phyloP scores from a whole-genome alignment of 2,113 vertebrate species.

The Hiodon alosoides region DNA sequence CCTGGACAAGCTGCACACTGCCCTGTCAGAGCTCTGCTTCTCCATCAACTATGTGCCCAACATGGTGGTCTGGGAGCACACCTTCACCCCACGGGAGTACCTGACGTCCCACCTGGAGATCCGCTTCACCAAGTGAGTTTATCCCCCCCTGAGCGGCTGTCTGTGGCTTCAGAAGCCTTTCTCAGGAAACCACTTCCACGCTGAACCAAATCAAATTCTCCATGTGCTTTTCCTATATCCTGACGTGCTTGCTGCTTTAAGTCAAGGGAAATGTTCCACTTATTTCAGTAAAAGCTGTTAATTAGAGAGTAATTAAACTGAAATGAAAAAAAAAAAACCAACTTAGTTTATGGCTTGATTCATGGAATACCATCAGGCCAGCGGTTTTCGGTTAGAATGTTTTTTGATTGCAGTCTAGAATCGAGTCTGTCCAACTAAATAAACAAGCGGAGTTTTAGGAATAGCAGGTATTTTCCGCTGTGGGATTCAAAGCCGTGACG shows the following conservation, averaged over 20 bases:
- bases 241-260: too few relatives aligned
- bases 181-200: too few relatives aligned
- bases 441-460: background rate
- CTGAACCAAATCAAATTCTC: too few relatives aligned
- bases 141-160: background rate
- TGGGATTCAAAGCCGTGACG: background rate
- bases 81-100: slow-evolving; percentile 94
- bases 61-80: slow-evolving; percentile 97
- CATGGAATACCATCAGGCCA: background rate
- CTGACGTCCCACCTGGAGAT: slow-evolving; percentile 98
- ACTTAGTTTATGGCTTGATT: slow-evolving; percentile 1
- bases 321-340: slow-evolving; percentile 77
- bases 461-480: slow-evolving; percentile 22
- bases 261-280: too few relatives aligned
- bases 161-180: background rate
- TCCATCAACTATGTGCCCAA: slow-evolving; percentile 98
- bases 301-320: slow-evolving; percentile 93
- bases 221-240: too few relatives aligned
- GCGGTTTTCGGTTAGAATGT: background rate
- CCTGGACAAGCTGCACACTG: slow-evolving; percentile 97
- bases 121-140: slow-evolving; percentile 94
- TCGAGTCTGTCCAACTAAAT: slow-evolving; percentile 12
- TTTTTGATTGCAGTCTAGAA: slow-evolving; percentile 5
- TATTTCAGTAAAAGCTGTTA: slow-evolving; percentile 83
- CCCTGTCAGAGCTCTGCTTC: slow-evolving; percentile 96